phyloP scores from a whole-genome alignment of 2,113 vertebrate genomes.

The Fregata magnificens region DNA sequence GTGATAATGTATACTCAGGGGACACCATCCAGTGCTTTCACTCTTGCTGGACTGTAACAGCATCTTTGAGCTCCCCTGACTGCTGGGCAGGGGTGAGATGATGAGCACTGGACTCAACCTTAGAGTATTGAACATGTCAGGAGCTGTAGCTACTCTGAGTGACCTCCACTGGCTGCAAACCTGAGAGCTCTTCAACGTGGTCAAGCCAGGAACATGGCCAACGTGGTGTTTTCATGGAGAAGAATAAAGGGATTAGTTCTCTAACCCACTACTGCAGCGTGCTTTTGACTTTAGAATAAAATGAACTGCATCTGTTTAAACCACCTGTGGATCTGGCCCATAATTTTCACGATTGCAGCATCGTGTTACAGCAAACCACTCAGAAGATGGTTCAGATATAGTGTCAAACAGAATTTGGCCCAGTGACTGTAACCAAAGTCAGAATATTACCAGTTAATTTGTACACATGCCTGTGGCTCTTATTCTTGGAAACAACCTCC shows the following conservation, averaged over 20 bases:
- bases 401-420: neutral
- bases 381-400: conserved; percentile 7
- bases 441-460: conserved; percentile 32
- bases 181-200: neutral
- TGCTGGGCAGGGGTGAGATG: neutral
- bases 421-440: conserved; percentile 3
- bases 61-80: neutral
- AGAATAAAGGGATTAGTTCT: neutral
- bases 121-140: neutral
- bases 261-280: neutral
- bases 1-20: neutral
- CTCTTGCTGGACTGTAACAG: neutral
- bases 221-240: neutral
- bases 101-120: neutral
- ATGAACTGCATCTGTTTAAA: neutral
- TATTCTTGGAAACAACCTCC: conserved; percentile 31
- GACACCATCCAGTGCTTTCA: neutral
- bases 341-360: neutral
- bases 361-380: neutral
- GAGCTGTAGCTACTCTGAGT: neutral
- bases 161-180: neutral
- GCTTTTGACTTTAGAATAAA: neutral
- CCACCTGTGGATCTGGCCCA: neutral
- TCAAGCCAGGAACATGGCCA: neutral
- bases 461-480: conserved; percentile 50